phyloP scores from a whole-genome alignment of 2,113 vertebrate genomes.

The Burhinus bistriatus region DNA sequence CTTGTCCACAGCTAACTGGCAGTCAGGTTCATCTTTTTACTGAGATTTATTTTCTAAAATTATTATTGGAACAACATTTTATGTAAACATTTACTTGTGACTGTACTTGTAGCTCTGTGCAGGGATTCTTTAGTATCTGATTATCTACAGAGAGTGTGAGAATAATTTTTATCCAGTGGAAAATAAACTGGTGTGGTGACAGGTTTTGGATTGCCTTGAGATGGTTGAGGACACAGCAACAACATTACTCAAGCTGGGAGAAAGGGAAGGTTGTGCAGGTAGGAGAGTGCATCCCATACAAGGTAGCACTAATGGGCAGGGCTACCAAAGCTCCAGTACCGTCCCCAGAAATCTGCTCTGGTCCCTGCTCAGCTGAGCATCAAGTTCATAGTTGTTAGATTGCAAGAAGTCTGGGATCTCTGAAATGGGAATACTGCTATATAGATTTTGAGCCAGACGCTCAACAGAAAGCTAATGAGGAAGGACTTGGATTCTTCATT shows the following conservation, averaged over 20 bases:
- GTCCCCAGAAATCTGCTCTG: not conserved
- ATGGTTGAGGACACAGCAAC: not conserved
- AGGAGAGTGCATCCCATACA: not conserved
- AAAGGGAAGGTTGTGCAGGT: not conserved
- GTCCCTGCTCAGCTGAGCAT: not conserved
- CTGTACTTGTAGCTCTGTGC: not conserved
- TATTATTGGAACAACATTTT: not conserved
- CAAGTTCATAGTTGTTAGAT: not conserved
- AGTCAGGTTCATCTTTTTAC: not conserved
- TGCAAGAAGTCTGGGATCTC: not conserved
- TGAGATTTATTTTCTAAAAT: not conserved
- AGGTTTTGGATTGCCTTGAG: not conserved
- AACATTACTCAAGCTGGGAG: not conserved
- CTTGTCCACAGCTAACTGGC: not conserved
- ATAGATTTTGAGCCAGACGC: not conserved
- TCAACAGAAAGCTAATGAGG: not conserved
- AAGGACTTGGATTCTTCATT: not conserved
- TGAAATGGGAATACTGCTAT: not conserved
- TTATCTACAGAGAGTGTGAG: not conserved
- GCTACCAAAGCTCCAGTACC: not conserved
- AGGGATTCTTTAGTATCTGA: not conserved
- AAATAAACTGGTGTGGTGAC: not conserved
- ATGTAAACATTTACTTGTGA: not conserved
- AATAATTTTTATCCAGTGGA: not conserved
- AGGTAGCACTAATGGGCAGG: rapidly evolving